A percentile compares a stretch with the other conserved stretches of the same genome.
Evolutionary conservation across 1,140 invertebrate genomes (phyloP).

Genomic region (Acromyrmex charruanus): DNA sequence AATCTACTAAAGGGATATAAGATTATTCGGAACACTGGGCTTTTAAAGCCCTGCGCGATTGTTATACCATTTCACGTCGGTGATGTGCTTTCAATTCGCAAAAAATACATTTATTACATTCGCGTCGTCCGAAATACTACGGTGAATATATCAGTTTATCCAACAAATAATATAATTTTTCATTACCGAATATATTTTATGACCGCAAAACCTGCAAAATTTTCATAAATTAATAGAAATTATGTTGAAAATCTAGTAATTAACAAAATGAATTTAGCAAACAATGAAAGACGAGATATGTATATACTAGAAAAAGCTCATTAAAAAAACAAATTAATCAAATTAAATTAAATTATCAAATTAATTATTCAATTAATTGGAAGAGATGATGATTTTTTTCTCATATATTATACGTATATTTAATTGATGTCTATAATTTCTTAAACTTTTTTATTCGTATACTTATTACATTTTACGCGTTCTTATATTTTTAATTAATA

Average conservation of each 20-base stretch:
- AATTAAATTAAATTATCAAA: not conserved
- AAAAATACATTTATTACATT: slow-evolving; percentile 30
- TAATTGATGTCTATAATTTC: not conserved
- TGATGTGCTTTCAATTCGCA: slow-evolving; percentile 20
- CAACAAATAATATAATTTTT: slow-evolving; percentile 43
- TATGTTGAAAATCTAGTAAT: not conserved
- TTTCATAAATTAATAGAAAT: not conserved
- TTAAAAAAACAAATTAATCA: slow-evolving; percentile 8
- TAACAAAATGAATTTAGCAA: not conserved
- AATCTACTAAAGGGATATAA: slow-evolving; percentile 45
- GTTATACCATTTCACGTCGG: slow-evolving; percentile 30
- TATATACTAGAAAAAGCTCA: not conserved
- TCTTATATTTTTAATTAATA: slow-evolving; percentile 6
- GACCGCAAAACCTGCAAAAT: slow-evolving; percentile 17
- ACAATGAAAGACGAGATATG: not conserved
- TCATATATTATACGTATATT: not conserved
- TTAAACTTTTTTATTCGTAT: not conserved
- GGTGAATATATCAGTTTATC: slow-evolving; percentile 10
- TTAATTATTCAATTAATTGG: not conserved
- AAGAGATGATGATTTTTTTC: not conserved
- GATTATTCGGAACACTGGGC: slow-evolving; percentile 5
- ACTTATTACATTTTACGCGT: not conserved
- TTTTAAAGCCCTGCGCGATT: slow-evolving; percentile 36
- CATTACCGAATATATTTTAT: not conserved
- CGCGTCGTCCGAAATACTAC: not conserved